Percentiles rank a stretch among this genome's conserved stretches.
Evolutionary conservation across 2,888 invertebrate genomes (phyloP).

Genomic region (Aquatica leii): DNA sequence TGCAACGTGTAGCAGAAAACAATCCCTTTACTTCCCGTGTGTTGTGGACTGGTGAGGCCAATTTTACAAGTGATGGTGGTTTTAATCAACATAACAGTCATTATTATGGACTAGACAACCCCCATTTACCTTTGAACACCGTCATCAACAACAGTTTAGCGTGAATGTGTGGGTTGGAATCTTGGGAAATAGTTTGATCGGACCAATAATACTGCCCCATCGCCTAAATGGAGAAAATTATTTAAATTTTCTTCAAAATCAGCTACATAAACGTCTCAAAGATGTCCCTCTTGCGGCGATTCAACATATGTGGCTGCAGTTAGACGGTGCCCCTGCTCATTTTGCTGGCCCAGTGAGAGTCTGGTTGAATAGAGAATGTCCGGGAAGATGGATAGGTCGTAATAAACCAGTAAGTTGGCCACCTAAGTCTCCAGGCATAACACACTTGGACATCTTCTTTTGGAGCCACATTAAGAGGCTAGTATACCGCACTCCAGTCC

Average conservation of each 20-base stretch:
- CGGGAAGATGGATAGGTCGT: no score
- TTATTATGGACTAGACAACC: not conserved
- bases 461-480: no score
- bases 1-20: not conserved
- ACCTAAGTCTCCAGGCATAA: no score
- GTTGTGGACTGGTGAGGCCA: constrained; percentile 5
- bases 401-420: no score
- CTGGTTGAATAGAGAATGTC: no score
- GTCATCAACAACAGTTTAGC: constrained; percentile 4
- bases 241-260: not conserved
- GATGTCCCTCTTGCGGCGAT: no score
- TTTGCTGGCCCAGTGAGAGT: no score
- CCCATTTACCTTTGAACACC: not conserved
- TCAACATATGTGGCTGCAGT: no score
- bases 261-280: no score
- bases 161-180: constrained; percentile 6
- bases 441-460: no score
- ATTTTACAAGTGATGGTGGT: not conserved
- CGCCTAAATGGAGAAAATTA: not conserved
- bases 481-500: no score
- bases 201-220: constrained; percentile 5
- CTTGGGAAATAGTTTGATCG: not conserved
- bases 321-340: no score
- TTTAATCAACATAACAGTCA: constrained; percentile 1
- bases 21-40: not conserved